Evolutionary conservation across 1,140 invertebrate genomes (phyloP), one percentile per base, ranked within the genome.

Genomic region (Lepidostoma basale): DNA sequence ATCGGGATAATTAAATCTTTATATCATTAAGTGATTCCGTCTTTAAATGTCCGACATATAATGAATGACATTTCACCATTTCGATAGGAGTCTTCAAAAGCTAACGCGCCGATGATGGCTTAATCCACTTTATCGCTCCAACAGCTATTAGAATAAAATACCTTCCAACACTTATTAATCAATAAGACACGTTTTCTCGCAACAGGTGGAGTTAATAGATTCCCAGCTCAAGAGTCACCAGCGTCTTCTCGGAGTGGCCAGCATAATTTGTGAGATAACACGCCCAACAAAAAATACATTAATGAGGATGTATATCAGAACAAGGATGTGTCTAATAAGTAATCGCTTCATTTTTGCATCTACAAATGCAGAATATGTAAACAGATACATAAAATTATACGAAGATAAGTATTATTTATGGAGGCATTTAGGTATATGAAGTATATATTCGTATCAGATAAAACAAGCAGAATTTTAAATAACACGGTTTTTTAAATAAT

Each of bases 1-100:
- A 72, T 44, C 70, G 18, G 54, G 62, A 68, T 72, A 72, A 72
- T 72, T 68, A 72, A 72, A 72, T 72, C 70, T 23, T 68, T 72
- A 65, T 65, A 72, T 72, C 70, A 70, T 54, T 56, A 33, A 49
- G 47, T 23, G 58, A 63, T 52, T 25, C 25, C 63, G 16, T 56
- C 69, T 70, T 62, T 70, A 62, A 14, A 45, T 16, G 39, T 8
- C 69, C 58, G 58, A 59, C 64, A 40, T 49, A 63, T 72, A 68
- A 72, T 68, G 62, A 72, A 72, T 72, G 70, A 65, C 66, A 72
- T 64, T 65, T 66, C 63, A 70, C 62, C 68, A 56, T 47, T 62
- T 52, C 42, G 64, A 67, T 63, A 63, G 59, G 49, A 28, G 63
- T 49, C 64, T 63, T 67, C 58, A 67, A 67, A 71, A 45, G 62